Evolutionary conservation across 2,888 invertebrate genomes (phyloP).

Genomic region (Eledona agricola): DNA sequence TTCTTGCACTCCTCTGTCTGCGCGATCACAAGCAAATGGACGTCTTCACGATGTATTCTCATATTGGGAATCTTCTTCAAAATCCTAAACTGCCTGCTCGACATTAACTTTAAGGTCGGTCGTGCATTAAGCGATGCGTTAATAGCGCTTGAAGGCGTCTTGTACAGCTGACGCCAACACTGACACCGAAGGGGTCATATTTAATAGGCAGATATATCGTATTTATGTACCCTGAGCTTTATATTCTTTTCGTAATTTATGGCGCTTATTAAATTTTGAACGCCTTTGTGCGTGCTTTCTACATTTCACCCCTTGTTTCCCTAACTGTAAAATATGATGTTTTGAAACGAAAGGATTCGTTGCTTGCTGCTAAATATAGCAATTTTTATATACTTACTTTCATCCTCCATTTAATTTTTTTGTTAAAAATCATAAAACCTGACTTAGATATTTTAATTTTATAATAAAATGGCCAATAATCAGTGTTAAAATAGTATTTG

Average conservation of each 20-base stretch:
- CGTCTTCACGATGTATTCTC: slow-evolving; percentile 12
- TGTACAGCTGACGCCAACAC: slow-evolving; percentile 28
- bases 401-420: too few relatives aligned
- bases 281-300: slow-evolving; percentile 4
- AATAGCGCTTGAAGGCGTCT: slow-evolving; percentile 23
- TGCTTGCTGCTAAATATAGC: too few relatives aligned
- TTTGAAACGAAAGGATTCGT: too few relatives aligned
- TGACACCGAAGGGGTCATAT: slow-evolving; percentile 21
- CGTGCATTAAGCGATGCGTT: slow-evolving; percentile 20
- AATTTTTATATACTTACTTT: too few relatives aligned
- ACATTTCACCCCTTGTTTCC: not conserved
- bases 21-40: too few relatives aligned
- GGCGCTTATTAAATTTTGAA: slow-evolving; percentile 14
- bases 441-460: too few relatives aligned
- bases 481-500: too few relatives aligned
- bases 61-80: slow-evolving; percentile 5
- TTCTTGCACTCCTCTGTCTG: slow-evolving; percentile 1
- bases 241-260: not conserved
- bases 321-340: too few relatives aligned
- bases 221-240: slow-evolving; percentile 5
- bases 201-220: slow-evolving; percentile 24
- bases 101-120: slow-evolving; percentile 11
- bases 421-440: too few relatives aligned
- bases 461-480: too few relatives aligned
- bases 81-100: slow-evolving; percentile 14